Base-by-base conservation (phyloP, 2,113 vertebrate genomes). In the Myotis davidii region DNA sequence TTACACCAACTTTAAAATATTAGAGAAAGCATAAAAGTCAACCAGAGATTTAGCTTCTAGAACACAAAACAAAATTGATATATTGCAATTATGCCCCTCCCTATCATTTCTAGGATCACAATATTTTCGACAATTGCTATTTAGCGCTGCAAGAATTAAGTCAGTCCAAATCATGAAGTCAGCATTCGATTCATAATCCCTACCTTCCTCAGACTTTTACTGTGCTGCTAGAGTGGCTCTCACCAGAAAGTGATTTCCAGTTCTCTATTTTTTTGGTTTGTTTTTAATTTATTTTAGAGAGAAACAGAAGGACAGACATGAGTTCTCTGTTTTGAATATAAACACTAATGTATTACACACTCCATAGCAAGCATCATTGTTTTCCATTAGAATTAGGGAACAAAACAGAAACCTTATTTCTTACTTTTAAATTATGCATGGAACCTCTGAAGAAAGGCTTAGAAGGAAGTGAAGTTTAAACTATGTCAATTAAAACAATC, bases 371-470 rank as follows among this genome's bases (percentile, higher is more conserved):
- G 77, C 45, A 45, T 67, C 67, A 23, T 23, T 29, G 61, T 64
- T 61, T 65, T 64, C 67, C n/a, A 29, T 61, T 29, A 91, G 39
- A 54, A 52, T 6, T 67, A 77, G 59, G 7, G 21, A 56, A 95
- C 52, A 78, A 56, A 50, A 88, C 0, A 56, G 25, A 70, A 78
- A 52, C 69, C 76, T 16, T 37, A 16, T 27, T 78, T 78, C 76
- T 78, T 61, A 70, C 3, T 70, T 85, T 70, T 39, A 91, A 32
- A 76, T 56, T 34, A 59, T n/a, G 5, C 73, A 76, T 2, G 16
- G 67, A 76, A 76, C 39, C 56, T 85, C 79, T 93, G 25, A 86
- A 59, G 45, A 92, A 85, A 88, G 27, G 21, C n/a, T 93, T 39
- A 56, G 74, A 83, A 73, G 54, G 73, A 70, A 72, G 27, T 64